Evolutionary conservation across 1,140 invertebrate species (phyloP).

Genomic region (Nephila pilipes): DNA sequence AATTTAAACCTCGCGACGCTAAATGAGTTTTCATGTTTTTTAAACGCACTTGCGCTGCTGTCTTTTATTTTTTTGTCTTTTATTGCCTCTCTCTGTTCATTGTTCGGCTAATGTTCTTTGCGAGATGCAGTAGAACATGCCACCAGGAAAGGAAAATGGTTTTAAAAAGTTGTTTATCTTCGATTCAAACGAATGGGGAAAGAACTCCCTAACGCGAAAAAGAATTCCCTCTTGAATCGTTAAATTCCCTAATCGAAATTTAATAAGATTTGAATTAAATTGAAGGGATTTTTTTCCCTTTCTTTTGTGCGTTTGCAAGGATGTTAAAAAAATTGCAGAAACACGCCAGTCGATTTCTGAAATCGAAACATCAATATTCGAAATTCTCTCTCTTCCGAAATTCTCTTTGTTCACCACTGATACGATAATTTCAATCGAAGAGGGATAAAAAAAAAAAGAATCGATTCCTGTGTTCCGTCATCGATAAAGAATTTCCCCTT

Average conservation of each 20-base stretch:
- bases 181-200: background rate
- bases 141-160: background rate
- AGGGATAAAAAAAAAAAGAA: slow-evolving; percentile 48
- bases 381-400: slow-evolving; percentile 33
- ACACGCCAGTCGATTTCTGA: background rate
- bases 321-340: background rate
- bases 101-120: background rate
- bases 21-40: slow-evolving; percentile 57
- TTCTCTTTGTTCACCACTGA: slow-evolving; percentile 44
- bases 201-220: slow-evolving; percentile 4
- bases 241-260: slow-evolving; percentile 54
- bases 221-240: background rate
- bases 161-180: slow-evolving; percentile 39
- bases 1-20: slow-evolving; percentile 26
- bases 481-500: slow-evolving; percentile 23
- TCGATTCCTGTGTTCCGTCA: slow-evolving; percentile 24
- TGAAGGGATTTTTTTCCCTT: slow-evolving; percentile 24
- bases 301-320: background rate
- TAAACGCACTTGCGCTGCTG: background rate
- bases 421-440: slow-evolving; percentile 55
- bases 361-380: slow-evolving; percentile 38
- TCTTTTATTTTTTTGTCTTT: background rate
- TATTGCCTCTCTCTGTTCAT: background rate
- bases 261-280: slow-evolving; percentile 50
- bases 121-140: background rate